phyloP scores from a whole-genome alignment of 2,797 vertebrate genomes.

The Podarcis siculus region DNA sequence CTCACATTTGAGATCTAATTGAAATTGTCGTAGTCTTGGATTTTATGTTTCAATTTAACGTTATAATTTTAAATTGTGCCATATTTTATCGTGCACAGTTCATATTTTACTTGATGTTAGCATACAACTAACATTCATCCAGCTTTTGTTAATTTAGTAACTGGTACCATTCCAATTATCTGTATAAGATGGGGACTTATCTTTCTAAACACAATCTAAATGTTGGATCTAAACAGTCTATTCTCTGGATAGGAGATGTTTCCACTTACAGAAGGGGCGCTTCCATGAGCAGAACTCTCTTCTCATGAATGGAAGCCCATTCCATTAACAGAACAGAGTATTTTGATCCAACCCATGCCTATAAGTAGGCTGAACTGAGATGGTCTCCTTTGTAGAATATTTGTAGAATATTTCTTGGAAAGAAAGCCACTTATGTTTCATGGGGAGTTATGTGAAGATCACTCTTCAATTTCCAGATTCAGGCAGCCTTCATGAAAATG shows the following conservation, averaged over 20 bases:
- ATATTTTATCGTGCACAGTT: neutral
- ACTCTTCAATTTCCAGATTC: constrained; percentile 30
- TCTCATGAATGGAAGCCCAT: neutral
- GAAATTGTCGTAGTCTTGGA: neutral
- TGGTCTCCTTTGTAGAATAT: neutral
- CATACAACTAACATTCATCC: neutral
- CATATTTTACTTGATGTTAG: neutral
- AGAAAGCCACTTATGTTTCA: constrained; percentile 14
- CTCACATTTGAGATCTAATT: neutral
- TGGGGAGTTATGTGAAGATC: constrained; percentile 39
- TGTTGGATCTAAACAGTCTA: neutral
- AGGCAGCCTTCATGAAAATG: constrained; percentile 33
- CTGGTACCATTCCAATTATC: neutral
- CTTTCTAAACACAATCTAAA: neutral
- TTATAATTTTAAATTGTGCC: neutral
- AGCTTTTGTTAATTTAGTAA: neutral
- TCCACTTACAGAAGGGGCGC: neutral
- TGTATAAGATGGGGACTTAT: neutral
- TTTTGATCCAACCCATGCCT: neutral
- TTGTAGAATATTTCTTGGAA: constrained; percentile 20
- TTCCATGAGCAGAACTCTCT: neutral
- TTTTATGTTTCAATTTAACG: neutral
- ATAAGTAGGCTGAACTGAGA: neutral
- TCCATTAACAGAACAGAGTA: neutral
- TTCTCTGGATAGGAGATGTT: neutral